Percentiles rank a stretch among this genome's conserved stretches.
phyloP scores from a whole-genome alignment of 2,113 vertebrate species.

The Nanger granti region DNA sequence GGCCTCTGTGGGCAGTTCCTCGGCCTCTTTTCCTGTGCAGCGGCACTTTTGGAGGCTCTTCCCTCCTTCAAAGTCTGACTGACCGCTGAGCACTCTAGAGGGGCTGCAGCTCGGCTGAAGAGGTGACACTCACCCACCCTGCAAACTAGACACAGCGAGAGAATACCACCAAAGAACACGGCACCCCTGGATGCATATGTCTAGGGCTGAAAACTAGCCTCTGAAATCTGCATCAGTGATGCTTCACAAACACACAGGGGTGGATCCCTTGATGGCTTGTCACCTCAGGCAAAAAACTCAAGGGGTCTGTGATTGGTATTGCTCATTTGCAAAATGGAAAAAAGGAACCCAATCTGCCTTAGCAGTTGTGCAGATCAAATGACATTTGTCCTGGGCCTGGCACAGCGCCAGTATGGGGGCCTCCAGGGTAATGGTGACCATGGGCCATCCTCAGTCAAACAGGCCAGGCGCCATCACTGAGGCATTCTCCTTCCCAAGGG shows the following conservation, averaged over 20 bases:
- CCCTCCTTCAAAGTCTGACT: neutral
- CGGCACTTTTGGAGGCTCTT: neutral
- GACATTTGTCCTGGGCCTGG: neutral
- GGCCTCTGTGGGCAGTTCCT: slow-evolving; percentile 35
- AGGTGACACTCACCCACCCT: neutral
- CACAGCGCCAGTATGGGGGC: neutral
- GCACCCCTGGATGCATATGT: accelerated
- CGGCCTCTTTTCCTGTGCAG: neutral
- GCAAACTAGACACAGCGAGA: neutral
- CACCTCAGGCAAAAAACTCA: neutral
- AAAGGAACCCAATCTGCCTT: neutral
- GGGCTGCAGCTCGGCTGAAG: neutral
- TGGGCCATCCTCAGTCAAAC: neutral
- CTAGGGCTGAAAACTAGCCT: neutral
- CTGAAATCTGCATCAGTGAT: neutral
- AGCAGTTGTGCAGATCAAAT: neutral
- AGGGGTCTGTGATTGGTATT: neutral
- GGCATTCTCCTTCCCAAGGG: neutral
- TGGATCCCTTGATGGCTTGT: neutral
- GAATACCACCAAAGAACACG: neutral
- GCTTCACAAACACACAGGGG: neutral
- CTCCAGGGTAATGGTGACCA: neutral
- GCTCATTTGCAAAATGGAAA: neutral
- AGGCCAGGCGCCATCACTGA: neutral
- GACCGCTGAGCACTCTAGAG: neutral